Evolutionary conservation across 2,797 vertebrate species (phyloP).

Genomic region (Tangara arthus): DNA sequence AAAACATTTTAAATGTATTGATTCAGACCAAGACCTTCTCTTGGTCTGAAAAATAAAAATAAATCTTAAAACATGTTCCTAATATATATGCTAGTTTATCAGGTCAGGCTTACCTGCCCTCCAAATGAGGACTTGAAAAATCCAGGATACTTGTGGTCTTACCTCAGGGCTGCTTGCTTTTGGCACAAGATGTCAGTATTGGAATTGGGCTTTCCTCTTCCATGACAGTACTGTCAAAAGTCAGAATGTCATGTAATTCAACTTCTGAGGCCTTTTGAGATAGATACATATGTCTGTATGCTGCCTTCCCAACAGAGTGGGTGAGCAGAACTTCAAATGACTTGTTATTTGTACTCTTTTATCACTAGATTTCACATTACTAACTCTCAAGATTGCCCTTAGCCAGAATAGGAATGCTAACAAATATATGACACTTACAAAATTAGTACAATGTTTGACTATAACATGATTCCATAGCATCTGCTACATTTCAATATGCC

Average conservation of each 20-base stretch:
- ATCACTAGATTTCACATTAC: not conserved
- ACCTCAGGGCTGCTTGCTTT: not conserved
- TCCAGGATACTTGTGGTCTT: not conserved
- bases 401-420: not conserved
- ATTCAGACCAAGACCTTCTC: not conserved
- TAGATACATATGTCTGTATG: not conserved
- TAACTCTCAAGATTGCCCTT: slow-evolving; percentile 1
- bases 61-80: not conserved
- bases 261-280: not conserved
- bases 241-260: not conserved
- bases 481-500: slow-evolving; percentile 41
- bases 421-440: slow-evolving; percentile 29
- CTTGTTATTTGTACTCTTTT: not conserved
- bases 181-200: not conserved
- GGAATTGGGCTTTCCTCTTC: not conserved
- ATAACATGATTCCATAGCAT: slow-evolving; percentile 36
- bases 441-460: slow-evolving; percentile 46
- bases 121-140: not conserved
- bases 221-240: not conserved
- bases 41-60: not conserved
- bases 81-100: not conserved
- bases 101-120: not conserved
- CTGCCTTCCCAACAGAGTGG: not conserved
- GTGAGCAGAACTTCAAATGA: not conserved
- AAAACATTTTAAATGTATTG: not conserved